These are phyloP conservation scores for Campoplex capitator DNA, from an alignment of 2,888 invertebrate genomes.

Conservation along the genomic window DNA sequence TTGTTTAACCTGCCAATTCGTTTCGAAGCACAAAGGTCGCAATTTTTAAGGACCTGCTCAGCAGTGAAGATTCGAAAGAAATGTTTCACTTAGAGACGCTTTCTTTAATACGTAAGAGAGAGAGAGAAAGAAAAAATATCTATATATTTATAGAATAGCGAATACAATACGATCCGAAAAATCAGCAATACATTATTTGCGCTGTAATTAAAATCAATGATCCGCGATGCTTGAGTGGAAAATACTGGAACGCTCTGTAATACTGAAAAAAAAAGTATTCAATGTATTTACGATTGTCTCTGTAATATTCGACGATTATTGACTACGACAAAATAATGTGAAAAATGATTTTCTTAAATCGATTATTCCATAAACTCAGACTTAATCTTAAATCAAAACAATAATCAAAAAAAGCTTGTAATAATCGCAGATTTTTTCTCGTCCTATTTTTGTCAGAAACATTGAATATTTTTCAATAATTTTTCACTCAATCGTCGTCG, in stretches of 20 bases:
- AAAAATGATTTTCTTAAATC: background rate
- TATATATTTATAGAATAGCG: constrained; percentile 14
- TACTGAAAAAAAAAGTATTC: background rate
- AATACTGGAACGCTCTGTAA: constrained; percentile 5
- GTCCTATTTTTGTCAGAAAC: background rate
- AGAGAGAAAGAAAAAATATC: background rate
- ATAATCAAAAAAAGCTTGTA: background rate
- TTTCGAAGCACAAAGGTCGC: constrained; percentile 1
- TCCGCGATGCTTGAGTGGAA: constrained; percentile 18
- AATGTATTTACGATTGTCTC: background rate
- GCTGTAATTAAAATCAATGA: constrained; percentile 29
- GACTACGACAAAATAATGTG: background rate
- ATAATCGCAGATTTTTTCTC: background rate
- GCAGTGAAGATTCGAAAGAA: constrained; percentile 22
- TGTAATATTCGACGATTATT: background rate
- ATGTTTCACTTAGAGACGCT: constrained; percentile 11
- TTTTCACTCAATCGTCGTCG: constrained; percentile 33
- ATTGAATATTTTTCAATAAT: background rate
- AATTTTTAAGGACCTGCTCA: constrained; percentile 15
- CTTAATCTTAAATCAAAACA: background rate
- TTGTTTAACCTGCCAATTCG: background rate
- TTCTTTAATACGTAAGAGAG: constrained; percentile 4
- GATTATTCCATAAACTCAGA: background rate
- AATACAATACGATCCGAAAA: constrained; percentile 8
- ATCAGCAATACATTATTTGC: constrained; percentile 42